Evolutionary conservation across 2,888 invertebrate species (phyloP), one percentile per base, ranked within the genome.

Genomic region (Stomorhina lunata): DNA sequence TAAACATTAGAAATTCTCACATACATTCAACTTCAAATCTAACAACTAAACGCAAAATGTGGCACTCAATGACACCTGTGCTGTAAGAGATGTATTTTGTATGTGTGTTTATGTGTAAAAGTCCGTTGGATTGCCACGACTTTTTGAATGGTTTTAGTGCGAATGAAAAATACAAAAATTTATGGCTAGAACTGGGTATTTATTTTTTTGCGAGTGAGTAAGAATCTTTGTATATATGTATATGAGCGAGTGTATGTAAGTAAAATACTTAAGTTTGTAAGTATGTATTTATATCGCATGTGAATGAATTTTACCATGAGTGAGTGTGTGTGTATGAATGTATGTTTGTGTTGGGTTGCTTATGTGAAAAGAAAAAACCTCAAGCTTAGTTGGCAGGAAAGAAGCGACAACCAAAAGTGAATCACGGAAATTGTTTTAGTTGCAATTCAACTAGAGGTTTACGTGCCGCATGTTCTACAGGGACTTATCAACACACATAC

Each of bases 361-460:
- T 40, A 25, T 34, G 17, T 12, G 20, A 34, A 65, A 32, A 50
- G 10, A 66, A 20, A 66, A 73, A 57, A 71, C 75, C 69, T 57
- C 65, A 68, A 80, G 48, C 65, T 71, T 76, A 69, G 76, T 76
- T 81, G 80, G 48, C 75, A 76, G 76, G 71, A 80, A 80, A 69
- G 75, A 68, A 81, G 75, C 80, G 76, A 71, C 73, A 75, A 75
- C 65, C 66, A 71, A 65, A 78, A 81, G 72, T 79, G 83, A 84
- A 84, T 84, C 84, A 82, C 84, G 80, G 82, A 84, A 84, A 84
- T 84, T 84, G 84, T 84, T 84, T 84, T 82, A 84, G 79, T 82
- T 82, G 84, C 82, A 84, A 84, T 84, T 84, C 76, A 80, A 76
- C 80, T 68, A 59, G 73, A 73, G 76, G 66, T 81, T 77, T 84